A percentile compares a stretch with the other conserved stretches of the same genome.
These are phyloP conservation scores for Osmerus mordax DNA, from an alignment of 2,113 vertebrate genomes.

Conservation along the genomic window DNA sequence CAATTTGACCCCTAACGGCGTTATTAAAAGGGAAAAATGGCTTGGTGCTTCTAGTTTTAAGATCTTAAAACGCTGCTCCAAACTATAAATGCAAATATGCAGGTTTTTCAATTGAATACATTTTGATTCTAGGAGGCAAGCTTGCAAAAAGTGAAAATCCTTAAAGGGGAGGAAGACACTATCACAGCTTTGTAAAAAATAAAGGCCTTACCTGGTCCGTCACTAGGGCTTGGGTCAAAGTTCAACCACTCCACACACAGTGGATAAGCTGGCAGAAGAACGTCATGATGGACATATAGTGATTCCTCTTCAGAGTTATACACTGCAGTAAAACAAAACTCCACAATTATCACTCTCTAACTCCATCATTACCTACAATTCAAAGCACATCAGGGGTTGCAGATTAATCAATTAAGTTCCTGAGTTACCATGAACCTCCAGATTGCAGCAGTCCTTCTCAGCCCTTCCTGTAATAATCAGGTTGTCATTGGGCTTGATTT, in stretches of 20 bases:
- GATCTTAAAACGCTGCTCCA: too few relatives aligned
- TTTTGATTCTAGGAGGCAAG: background rate
- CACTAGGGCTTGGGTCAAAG: conserved; percentile 90
- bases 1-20: too few relatives aligned
- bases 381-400: background rate
- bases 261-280: conserved; percentile 91
- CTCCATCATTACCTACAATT: background rate
- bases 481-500: conserved; percentile 89
- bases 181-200: background rate
- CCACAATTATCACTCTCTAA: background rate
- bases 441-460: conserved; percentile 89
- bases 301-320: conserved; percentile 93
- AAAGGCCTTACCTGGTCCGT: conserved; percentile 72
- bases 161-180: too few relatives aligned
- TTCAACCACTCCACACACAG: conserved; percentile 91
- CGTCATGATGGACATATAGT: conserved; percentile 92
- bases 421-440: conserved; percentile 85
- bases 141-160: too few relatives aligned
- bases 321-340: conserved; percentile 70
- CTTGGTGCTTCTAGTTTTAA: too few relatives aligned
- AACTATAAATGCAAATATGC: too few relatives aligned
- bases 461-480: conserved; percentile 85
- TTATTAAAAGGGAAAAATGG: too few relatives aligned
- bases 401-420: background rate
- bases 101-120: background rate